phyloP scores from a whole-genome alignment of 2,888 invertebrate species.

The Acanthoscelides obtectus region DNA sequence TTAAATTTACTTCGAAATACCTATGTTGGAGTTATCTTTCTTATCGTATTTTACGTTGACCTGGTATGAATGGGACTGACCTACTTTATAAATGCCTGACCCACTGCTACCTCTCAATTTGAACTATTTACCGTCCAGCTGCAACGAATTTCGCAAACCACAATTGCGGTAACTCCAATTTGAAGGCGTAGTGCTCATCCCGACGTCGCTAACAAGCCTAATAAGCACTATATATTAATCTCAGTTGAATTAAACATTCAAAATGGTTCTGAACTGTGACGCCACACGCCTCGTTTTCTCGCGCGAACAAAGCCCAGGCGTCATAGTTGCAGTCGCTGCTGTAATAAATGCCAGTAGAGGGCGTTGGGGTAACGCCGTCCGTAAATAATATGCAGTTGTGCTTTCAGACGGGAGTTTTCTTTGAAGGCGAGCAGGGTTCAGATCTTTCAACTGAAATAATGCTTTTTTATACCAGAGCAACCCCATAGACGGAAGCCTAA shows the following conservation, averaged over 20 bases:
- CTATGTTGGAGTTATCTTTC: no score
- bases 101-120: neutral
- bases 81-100: neutral
- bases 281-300: neutral
- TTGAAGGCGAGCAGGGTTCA: no score
- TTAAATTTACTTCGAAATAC: no score
- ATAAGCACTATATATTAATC: slow-evolving; percentile 43
- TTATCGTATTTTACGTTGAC: no score
- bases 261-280: slow-evolving; percentile 22
- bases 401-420: no score
- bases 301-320: neutral
- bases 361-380: neutral
- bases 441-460: no score
- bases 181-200: neutral
- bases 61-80: no score
- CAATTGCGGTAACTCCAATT: neutral
- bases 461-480: no score
- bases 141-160: neutral
- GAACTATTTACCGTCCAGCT: neutral
- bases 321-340: neutral
- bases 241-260: slow-evolving; percentile 40
- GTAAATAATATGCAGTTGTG: neutral
- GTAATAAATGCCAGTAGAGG: slow-evolving; percentile 2
- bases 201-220: slow-evolving; percentile 30
- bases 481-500: no score